Evolutionary conservation across 2,888 invertebrate species (phyloP), one percentile per base, ranked within the genome.

Genomic region (Serrognathus titanus): DNA sequence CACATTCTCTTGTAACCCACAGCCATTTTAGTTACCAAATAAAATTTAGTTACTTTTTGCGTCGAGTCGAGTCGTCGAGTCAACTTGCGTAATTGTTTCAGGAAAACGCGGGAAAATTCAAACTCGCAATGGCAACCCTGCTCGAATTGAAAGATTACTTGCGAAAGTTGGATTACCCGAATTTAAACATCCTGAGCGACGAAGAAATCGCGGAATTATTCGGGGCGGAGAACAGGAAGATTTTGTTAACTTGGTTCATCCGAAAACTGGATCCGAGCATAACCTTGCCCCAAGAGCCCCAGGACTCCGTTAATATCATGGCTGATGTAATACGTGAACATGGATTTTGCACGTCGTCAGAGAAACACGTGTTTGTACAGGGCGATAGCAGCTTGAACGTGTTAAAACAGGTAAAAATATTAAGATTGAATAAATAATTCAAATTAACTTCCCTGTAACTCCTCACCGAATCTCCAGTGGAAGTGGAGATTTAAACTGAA

Each of bases 321-420:
- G 38, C 49, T 4, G 38, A 49, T 11, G 24, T 49, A 35, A 36
- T 49, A 13, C 38, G 38, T 11, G 49, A 37, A 13, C 36, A 49
- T 36, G 49, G 49, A 37, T 37, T 49, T 36, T 49, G 49, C 38
- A 37, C 49, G 8, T 49, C 49, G 9, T 49, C 49, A 11, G 35
- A 49, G 13, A 49, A 49, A n/a, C 11, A 37, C 11, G 7, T 11
- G 10, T 49, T 49, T 13, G 49, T 49, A 8, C n/a, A n/a, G 7
- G 38, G 49, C 35, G 48, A 48, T 7, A 24, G 7, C 9, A 1
- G 3, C 10, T 48, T 48, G 2, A 35, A 48, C 13, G 31, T 12
- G 2, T 10, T 10, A 24, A 12, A 13, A 48, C 31, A 48, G 24
- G 11, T 8, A 31, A 31, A 31, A 8, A 10, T n/a, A 45, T 45